Conservation (phyloP, 2,888 invertebrate genomes). For the Thymelicus lineola region DNA sequence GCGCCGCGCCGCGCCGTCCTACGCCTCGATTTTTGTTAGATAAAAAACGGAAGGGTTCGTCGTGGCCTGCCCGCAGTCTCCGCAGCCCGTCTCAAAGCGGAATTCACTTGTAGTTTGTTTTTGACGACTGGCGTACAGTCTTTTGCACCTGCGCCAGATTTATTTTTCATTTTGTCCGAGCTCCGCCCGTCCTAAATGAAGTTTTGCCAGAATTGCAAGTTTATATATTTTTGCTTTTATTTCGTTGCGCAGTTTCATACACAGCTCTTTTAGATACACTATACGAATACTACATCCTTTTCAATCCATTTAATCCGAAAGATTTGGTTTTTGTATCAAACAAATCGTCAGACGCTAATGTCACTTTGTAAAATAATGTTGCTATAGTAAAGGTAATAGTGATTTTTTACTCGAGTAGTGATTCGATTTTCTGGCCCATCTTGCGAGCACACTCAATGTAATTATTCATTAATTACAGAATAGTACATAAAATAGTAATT, state of each 20-base stretch:
- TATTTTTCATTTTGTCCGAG: conserved; percentile 60
- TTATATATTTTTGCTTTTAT: conserved; percentile 47
- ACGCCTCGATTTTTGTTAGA: conserved; percentile 79
- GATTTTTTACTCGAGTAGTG: too few relatives aligned
- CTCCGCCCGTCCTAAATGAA: conserved; percentile 60
- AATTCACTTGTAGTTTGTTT: conserved; percentile 72
- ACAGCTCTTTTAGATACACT: background rate
- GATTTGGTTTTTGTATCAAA: background rate
- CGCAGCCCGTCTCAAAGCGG: conserved; percentile 41
- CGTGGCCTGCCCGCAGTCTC: conserved; percentile 42
- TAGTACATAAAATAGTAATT: too few relatives aligned
- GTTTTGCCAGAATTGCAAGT: conserved; percentile 49
- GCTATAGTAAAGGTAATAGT: too few relatives aligned
- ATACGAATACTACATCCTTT: too few relatives aligned
- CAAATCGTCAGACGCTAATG: too few relatives aligned
- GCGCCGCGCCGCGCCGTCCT: conserved; percentile 63
- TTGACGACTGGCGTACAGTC: conserved; percentile 54
- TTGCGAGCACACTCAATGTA: too few relatives aligned
- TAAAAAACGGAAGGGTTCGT: conserved; percentile 73
- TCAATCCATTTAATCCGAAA: too few relatives aligned
- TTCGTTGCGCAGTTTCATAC: conserved; percentile 5
- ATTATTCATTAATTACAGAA: too few relatives aligned
- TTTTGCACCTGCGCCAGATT: conserved; percentile 79
- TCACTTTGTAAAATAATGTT: too few relatives aligned
- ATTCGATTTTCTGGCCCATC: too few relatives aligned